Evolutionary conservation across 2,113 vertebrate genomes (phyloP).

Genomic region (Dipodomys spectabilis): DNA sequence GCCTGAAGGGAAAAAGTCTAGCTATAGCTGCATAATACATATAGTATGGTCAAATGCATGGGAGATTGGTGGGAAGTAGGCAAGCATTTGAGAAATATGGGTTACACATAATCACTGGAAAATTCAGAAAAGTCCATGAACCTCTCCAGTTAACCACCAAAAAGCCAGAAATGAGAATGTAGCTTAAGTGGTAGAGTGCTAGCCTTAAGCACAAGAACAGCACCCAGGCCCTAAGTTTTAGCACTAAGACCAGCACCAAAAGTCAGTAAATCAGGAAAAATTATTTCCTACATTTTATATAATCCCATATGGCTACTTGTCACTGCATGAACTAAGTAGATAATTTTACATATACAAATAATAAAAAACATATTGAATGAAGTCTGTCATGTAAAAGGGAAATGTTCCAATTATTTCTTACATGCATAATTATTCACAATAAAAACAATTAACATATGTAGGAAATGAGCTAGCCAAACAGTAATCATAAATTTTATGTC

Average conservation of each 20-base stretch:
- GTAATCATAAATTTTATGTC: background rate
- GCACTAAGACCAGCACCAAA: too few relatives aligned
- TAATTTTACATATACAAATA: background rate
- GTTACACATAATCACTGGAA: background rate
- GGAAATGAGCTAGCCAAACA: too few relatives aligned
- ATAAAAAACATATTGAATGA: background rate
- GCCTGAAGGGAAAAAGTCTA: background rate
- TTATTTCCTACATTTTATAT: background rate
- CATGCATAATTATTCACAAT: background rate
- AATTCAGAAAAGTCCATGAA: too few relatives aligned
- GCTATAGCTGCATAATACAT: background rate
- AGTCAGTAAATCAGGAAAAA: background rate
- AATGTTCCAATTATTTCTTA: background rate
- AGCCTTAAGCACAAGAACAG: too few relatives aligned
- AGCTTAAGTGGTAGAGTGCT: too few relatives aligned
- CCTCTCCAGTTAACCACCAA: too few relatives aligned
- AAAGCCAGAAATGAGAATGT: too few relatives aligned
- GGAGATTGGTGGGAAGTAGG: background rate
- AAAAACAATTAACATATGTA: background rate
- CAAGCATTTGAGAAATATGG: background rate
- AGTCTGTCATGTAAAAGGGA: background rate
- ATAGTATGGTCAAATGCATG: background rate
- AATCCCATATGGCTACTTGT: background rate
- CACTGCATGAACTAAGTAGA: background rate
- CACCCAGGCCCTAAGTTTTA: too few relatives aligned